Percentiles rank a stretch among this genome's conserved stretches.
Evolutionary conservation across 2,113 vertebrate species (phyloP).

Genomic region (Crotalus horridus): DNA sequence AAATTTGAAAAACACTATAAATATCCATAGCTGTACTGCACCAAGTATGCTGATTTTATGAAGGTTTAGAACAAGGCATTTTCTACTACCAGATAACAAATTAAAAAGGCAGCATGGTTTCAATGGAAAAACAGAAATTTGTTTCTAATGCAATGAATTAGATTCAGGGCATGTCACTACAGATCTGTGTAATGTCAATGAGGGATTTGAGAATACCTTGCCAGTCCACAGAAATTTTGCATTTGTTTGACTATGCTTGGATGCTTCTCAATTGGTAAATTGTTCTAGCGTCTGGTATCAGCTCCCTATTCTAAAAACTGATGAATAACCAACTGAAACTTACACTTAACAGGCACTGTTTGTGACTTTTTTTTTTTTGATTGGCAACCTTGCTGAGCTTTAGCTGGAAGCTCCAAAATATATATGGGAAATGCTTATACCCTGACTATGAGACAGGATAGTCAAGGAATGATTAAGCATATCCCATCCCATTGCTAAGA

Average conservation of each 20-base stretch:
- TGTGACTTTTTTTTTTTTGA: neutral
- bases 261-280: neutral
- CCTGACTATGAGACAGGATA: neutral
- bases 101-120: accelerated
- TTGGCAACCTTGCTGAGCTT: neutral
- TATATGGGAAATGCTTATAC: neutral
- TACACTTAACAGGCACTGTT: neutral
- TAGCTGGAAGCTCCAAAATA: neutral
- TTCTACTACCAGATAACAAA: neutral
- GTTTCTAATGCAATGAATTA: neutral
- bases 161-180: constrained; percentile 1
- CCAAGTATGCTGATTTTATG: neutral
- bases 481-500: neutral
- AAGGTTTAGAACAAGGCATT: neutral
- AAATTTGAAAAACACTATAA: neutral
- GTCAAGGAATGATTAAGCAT: neutral
- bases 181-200: constrained; percentile 5
- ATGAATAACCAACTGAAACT: neutral
- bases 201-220: constrained; percentile 19
- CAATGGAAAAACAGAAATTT: neutral
- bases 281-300: constrained; percentile 20
- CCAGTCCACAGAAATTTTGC: neutral
- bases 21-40: neutral
- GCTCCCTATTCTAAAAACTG: neutral
- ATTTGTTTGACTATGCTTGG: constrained; percentile 52